Evolutionary conservation across 2,888 invertebrate genomes (phyloP), one percentile per base, ranked within the genome.

Genomic region (Lepidonotus clava): DNA sequence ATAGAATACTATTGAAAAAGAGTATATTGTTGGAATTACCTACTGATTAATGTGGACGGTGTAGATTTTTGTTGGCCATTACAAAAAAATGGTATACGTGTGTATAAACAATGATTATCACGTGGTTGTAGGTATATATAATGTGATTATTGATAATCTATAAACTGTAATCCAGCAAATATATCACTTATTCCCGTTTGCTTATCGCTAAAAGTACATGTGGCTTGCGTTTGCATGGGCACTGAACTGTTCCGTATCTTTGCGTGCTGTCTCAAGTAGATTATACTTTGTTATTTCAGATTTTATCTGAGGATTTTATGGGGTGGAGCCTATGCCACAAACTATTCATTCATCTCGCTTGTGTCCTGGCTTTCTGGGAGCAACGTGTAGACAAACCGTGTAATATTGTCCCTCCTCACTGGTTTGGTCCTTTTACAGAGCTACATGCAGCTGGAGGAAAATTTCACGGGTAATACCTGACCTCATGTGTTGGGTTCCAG

Each of bases 351-450:
- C 80, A 46, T 46, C 80, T 80, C 80, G 80, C 80, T 46, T 80
- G 80, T 80, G 80, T 46, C 80, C 80, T 80, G 80, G 51, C 80
- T 80, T 80, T 51, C 80, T 80, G 80, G 80, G 80, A 80, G 80
- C 41, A 28, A 51, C 80, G 46, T 51, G 80, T 46, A 80, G 51
- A 80, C 80, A 80, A 80, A 46, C 80, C 41, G 11, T 51, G 51
- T 46, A 46, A 80, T 80, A 8, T 80, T 80, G 80, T 80, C 46
- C 6, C 11, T 18, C 6, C 11, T 18, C 11, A 80, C 41, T 80
- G 80, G 80, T 80, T 80, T 80, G 80, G 51, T 80, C 80, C 80
- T 80, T 80, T 71, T 80, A 24, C 80, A 80, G 80, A 80, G 80
- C 80, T 6, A 28, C 80, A 38, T 71, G 36, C 36, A 36, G 36